These are phyloP conservation scores for Drosophila nasuta DNA, from an alignment of 1,140 invertebrate genomes.

Conservation along the genomic window DNA sequence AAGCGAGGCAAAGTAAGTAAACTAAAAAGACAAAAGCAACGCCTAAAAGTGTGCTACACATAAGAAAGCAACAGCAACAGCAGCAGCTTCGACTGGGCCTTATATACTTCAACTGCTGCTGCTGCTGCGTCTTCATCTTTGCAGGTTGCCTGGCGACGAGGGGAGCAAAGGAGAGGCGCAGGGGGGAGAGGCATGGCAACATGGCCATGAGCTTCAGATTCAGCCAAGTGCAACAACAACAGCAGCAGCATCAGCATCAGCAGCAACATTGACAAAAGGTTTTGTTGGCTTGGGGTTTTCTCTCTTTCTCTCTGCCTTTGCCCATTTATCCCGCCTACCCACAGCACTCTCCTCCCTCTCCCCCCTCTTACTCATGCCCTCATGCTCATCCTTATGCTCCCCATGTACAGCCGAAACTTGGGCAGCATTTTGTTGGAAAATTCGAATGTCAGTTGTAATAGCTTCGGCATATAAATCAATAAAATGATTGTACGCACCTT, in stretches of 20 bases:
- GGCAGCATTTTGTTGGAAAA: conserved; percentile 71
- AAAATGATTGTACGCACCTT: conserved; percentile 84
- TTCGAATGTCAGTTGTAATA: conserved; percentile 84
- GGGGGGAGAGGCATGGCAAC: conserved; percentile 13
- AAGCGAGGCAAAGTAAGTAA: conserved; percentile 59
- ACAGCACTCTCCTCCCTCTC: neutral
- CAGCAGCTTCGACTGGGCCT: conserved; percentile 12
- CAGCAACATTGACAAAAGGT: conserved; percentile 56
- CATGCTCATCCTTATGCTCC: neutral
- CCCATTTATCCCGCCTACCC: conserved; percentile 9
- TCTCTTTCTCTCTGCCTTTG: conserved; percentile 3
- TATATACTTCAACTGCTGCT: conserved; percentile 25
- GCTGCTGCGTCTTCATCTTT: conserved; percentile 65
- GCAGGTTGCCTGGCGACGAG: conserved; percentile 70
- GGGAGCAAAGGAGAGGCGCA: neutral
- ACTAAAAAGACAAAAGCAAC: conserved; percentile 81
- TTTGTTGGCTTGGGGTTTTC: conserved; percentile 18
- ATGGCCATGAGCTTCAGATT: conserved; percentile 41
- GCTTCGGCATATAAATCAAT: conserved; percentile 84
- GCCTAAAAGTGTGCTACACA: conserved; percentile 82
- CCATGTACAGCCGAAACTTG: conserved; percentile 45
- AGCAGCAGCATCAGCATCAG: conserved; percentile 31
- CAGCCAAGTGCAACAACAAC: conserved; percentile 56
- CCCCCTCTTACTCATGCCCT: neutral
- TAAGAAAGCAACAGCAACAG: conserved; percentile 49